Evolutionary conservation across 1,140 invertebrate genomes (phyloP).

Genomic region (Acyrthosiphon pisum): DNA sequence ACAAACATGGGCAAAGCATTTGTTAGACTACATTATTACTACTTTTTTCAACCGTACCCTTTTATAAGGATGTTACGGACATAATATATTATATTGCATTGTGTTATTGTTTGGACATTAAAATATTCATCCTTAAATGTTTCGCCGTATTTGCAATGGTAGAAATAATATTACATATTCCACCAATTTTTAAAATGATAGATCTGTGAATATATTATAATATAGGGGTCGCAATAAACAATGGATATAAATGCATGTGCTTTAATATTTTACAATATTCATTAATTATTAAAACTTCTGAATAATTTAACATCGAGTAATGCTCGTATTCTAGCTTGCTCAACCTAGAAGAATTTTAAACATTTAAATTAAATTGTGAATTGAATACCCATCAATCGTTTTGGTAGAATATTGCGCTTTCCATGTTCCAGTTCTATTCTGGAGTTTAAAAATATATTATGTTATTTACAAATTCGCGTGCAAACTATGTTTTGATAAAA

Average conservation of each 20-base stretch:
- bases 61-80: no score
- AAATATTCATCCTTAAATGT: neutral
- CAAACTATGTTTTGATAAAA: no score
- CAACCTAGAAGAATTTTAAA: neutral
- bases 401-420: neutral
- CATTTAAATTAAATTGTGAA: neutral
- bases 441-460: neutral
- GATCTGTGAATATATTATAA: neutral
- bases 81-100: no score
- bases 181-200: neutral
- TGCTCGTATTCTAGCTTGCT: neutral
- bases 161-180: neutral
- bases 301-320: neutral
- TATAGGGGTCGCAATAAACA: neutral
- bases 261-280: neutral
- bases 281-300: neutral
- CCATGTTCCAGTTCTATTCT: neutral
- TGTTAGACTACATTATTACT: no score
- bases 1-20: no score
- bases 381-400: neutral
- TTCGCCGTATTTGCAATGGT: neutral
- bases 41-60: no score
- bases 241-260: neutral
- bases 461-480: no score
- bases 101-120: neutral